Evolutionary conservation across 92 coral and sea anemone species (phyloP).

Genomic region (Actinernus sp.): DNA sequence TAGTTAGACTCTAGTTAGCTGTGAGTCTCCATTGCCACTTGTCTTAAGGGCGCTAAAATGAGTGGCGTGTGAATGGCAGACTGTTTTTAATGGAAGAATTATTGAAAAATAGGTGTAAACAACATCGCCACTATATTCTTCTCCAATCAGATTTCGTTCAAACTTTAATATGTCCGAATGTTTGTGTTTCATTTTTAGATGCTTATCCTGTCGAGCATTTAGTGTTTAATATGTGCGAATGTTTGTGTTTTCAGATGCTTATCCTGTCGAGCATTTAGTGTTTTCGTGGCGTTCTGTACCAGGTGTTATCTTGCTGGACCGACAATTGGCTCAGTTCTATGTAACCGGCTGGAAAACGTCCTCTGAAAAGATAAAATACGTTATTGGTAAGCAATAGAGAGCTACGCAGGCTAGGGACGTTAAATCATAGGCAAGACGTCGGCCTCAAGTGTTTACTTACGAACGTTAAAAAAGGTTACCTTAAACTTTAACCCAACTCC

Average conservation of each 20-base stretch:
- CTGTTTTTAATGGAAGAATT: too few relatives aligned
- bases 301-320: constrained; percentile 64
- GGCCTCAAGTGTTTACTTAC: too few relatives aligned
- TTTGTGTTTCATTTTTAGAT: not conserved
- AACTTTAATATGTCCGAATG: not conserved
- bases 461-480: too few relatives aligned
- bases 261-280: constrained; percentile 61
- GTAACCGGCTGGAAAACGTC: constrained; percentile 42
- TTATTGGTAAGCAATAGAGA: constrained; percentile 55
- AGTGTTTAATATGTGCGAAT: not conserved
- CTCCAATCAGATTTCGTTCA: not conserved
- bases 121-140: not conserved
- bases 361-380: constrained; percentile 32
- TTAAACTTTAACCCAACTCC: too few relatives aligned
- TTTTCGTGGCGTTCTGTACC: constrained; percentile 57
- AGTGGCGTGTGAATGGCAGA: too few relatives aligned
- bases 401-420: not conserved
- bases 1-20: too few relatives aligned
- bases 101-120: too few relatives aligned
- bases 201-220: too few relatives aligned
- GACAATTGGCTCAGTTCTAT: constrained; percentile 84
- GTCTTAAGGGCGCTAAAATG: too few relatives aligned
- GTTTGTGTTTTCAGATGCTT: constrained; percentile 46
- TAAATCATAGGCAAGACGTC: not conserved
- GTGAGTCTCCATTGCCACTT: too few relatives aligned